Evolutionary conservation across 1,140 invertebrate species (phyloP), one percentile per base, ranked within the genome.

Genomic region (Bradysia coprophila): DNA sequence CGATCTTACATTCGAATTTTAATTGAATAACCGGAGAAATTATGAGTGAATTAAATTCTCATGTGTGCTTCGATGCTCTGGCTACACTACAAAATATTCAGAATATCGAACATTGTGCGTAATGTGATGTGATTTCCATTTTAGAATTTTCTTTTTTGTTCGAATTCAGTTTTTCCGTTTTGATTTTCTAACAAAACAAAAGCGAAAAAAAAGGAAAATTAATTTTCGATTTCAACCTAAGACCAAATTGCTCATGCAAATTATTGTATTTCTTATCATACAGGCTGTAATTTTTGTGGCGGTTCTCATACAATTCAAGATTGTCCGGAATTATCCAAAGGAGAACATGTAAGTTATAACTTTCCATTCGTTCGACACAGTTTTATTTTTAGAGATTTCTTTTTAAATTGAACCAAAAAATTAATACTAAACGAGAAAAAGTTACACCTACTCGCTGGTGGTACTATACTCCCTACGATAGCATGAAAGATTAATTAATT

Each of bases 291-390:
- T 11, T 38, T n/a, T 20, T 38, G n/a, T 4, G n/a, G 9, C 18
- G n/a, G 16, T 10, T 10, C 18, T 18, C 36, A 38, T 18, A 10
- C 3, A 2, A 38, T 20, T 19, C 18, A 38, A 18, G 18, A 18
- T 5, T 38, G 36, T 18, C 36, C 36, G 11, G 36, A 18, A 5
- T 38, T 38, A 38, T 16, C 36, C 21, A 16, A 38, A 18, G 36
- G 36, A 20, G 36, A 38, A 38, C 36, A 38, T 18, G 36, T 38
- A 38, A 38, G 36, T 38, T 8, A 8, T 28, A n/a, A n/a, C n/a
- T n/a, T n/a, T n/a, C n/a, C n/a, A n/a, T n/a, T n/a, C n/a, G n/a
- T n/a, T n/a, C n/a, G n/a, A n/a, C n/a, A n/a, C n/a, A n/a, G n/a
- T n/a, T n/a, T n/a, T n/a, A n/a, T n/a, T n/a, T n/a, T n/a, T n/a